Conservation (phyloP, 2,888 invertebrate species). For the Drosophila anceps region DNA sequence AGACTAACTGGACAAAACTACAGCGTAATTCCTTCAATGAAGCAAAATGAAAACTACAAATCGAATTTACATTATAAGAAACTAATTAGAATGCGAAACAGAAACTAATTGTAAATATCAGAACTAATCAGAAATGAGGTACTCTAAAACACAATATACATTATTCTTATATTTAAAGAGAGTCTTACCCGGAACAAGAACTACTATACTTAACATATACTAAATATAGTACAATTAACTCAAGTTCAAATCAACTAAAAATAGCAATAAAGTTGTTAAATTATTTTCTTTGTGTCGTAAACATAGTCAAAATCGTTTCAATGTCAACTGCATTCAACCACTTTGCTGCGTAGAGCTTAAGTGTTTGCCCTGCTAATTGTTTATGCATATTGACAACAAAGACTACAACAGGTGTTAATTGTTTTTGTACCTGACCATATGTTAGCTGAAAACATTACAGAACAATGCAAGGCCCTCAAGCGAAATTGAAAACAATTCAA, state of each 20-base stretch:
- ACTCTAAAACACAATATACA: neutral
- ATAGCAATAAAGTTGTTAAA: neutral
- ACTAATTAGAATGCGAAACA: neutral
- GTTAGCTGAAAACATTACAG: neutral
- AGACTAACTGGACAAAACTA: no score
- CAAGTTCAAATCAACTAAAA: neutral
- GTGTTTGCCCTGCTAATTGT: conserved; percentile 22
- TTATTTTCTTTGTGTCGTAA: neutral
- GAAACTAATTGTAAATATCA: no score
- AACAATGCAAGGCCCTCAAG: neutral
- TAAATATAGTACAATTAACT: neutral
- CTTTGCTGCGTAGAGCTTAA: neutral
- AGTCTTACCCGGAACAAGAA: no score
- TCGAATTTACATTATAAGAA: neutral
- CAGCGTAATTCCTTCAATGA: no score
- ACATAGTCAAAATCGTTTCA: neutral
- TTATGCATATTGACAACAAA: conserved; percentile 24
- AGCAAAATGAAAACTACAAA: neutral
- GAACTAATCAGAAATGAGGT: no score
- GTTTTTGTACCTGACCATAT: neutral
- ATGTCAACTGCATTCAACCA: neutral
- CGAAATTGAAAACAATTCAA: neutral
- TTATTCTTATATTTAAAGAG: neutral
- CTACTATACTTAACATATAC: neutral
- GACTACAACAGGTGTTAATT: conserved; percentile 2